Percentiles rank a stretch among this genome's conserved stretches.
Conservation (phyloP, 1,140 invertebrate genomes). For the Chymomyza costata region DNA sequence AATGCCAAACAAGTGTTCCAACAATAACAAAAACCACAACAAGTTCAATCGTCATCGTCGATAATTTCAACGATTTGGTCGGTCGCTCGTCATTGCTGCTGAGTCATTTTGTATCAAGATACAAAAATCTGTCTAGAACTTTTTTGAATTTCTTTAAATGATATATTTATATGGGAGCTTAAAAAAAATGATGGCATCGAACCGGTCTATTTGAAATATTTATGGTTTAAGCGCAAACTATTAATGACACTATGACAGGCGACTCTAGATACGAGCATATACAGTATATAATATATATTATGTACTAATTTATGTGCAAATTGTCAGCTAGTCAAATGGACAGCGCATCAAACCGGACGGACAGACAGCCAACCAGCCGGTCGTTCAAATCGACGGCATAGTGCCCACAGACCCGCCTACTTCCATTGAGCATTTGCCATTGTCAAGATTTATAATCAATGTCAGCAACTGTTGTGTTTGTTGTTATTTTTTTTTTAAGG, state of each 20-base stretch:
- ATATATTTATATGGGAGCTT: slow-evolving; percentile 32
- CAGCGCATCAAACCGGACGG: not conserved
- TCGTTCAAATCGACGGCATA: too few relatives aligned
- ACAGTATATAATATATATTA: slow-evolving; percentile 2
- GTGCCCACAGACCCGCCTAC: slow-evolving; percentile 23
- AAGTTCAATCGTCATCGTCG: too few relatives aligned
- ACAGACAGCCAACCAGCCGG: too few relatives aligned
- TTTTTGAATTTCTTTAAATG: slow-evolving; percentile 8
- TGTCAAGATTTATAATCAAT: slow-evolving; percentile 48
- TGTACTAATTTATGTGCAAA: too few relatives aligned
- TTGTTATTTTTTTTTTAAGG: too few relatives aligned
- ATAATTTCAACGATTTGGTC: too few relatives aligned
- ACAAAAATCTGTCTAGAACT: too few relatives aligned
- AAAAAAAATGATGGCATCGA: slow-evolving; percentile 61
- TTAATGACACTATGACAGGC: too few relatives aligned
- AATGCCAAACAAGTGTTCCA: slow-evolving; percentile 60
- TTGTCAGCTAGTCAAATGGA: too few relatives aligned
- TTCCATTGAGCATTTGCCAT: slow-evolving; percentile 39
- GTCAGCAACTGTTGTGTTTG: slow-evolving; percentile 33
- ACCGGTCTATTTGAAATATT: slow-evolving; percentile 45
- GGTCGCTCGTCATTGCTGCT: slow-evolving; percentile 3
- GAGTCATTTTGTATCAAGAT: too few relatives aligned
- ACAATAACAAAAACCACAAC: slow-evolving; percentile 12
- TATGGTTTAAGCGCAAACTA: not conserved
- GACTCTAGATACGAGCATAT: too few relatives aligned